Evolutionary conservation across 2,888 invertebrate genomes (phyloP), one percentile per base, ranked within the genome.

Genomic region (Phyto melanocephala): DNA sequence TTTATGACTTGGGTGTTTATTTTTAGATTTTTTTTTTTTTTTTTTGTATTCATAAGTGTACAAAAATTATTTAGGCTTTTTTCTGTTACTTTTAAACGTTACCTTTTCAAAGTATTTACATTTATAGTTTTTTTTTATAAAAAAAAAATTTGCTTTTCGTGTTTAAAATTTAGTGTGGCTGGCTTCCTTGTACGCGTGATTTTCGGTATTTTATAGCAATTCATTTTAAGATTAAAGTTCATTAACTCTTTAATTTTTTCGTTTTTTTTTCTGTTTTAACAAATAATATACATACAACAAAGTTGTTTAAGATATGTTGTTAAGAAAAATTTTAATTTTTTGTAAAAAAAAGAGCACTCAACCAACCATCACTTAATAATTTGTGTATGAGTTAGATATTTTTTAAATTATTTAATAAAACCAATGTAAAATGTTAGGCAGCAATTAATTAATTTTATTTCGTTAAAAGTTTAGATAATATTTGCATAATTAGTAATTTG

Each of bases 161-260:
- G 42, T 6, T 40, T 28, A 28, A 60, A 72, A 11, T 63, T 54
- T 58, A 20, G n/a, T 17, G n/a, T n/a, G n/a, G n/a, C n/a, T n/a
- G 54, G 17, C 42, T 76, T 67, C 67, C 67, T 60, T 33, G 20
- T 67, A 58, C 58, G 50, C 67, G 76, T 76, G 58, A 15, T 67
- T 67, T 65, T 37, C 0, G 37, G 13, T 37, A 28, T 62, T 33
- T 70, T 62, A 35, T 42, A 45, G 62, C 33, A 42, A 42, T 42
- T 24, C 70, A 62, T 45, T 63, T 78, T 56, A 58, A 50, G 78
- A 71, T 70, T 76, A 76, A 80, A 80, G 80, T 76, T 81, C 80
- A 81, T 71, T 81, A 81, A 81, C 80, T 65, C 33, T 76, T 58
- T 37, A 35, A 22, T 45, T 20, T 11, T 40, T 54, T 3, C 60